Percentiles rank a stretch among this genome's conserved stretches.
phyloP scores from a whole-genome alignment of 2,888 invertebrate species.

The Ennomos erosarius region DNA sequence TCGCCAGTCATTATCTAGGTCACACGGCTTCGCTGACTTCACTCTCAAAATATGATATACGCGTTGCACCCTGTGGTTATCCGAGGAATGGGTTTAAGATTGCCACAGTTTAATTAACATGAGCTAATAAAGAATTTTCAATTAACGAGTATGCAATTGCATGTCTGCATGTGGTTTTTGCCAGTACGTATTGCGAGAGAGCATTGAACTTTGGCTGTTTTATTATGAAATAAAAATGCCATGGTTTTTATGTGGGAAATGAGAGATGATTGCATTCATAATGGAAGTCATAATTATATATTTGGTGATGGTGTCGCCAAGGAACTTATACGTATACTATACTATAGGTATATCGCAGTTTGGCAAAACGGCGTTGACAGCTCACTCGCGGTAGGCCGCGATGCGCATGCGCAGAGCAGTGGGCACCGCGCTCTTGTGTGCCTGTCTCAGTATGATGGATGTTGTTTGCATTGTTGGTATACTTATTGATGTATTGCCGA shows the following conservation, averaged over 20 bases:
- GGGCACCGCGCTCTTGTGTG: constrained; percentile 38
- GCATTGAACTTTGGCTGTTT: constrained; percentile 55
- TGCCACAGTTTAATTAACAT: constrained; percentile 57
- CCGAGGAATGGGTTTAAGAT: constrained; percentile 51
- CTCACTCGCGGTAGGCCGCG: constrained; percentile 20
- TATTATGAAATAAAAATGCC: constrained; percentile 45
- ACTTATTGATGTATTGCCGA: constrained; percentile 51
- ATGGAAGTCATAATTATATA: constrained; percentile 39
- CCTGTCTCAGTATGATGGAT: constrained; percentile 55
- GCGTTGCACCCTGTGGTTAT: constrained; percentile 59
- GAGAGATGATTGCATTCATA: constrained; percentile 44
- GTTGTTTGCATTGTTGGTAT: constrained; percentile 46
- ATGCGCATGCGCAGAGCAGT: constrained; percentile 21
- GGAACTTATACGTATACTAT: too few species aligned
- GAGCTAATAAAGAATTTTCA: constrained; percentile 61
- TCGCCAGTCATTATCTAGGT: constrained; percentile 59
- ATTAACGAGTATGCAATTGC: constrained; percentile 52
- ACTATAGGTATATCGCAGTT: too few species aligned
- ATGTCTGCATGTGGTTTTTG: constrained; percentile 48
- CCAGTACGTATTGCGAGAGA: constrained; percentile 45
- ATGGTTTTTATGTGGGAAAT: constrained; percentile 45
- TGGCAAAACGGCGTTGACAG: constrained; percentile 39
- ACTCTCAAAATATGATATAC: constrained; percentile 52
- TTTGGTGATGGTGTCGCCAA: constrained; percentile 41
- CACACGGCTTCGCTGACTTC: constrained; percentile 52